Percentiles rank a stretch among this genome's conserved stretches.
These are phyloP conservation scores for Strix aluco DNA, from an alignment of 2,113 vertebrate genomes.

Conservation along the genomic window DNA sequence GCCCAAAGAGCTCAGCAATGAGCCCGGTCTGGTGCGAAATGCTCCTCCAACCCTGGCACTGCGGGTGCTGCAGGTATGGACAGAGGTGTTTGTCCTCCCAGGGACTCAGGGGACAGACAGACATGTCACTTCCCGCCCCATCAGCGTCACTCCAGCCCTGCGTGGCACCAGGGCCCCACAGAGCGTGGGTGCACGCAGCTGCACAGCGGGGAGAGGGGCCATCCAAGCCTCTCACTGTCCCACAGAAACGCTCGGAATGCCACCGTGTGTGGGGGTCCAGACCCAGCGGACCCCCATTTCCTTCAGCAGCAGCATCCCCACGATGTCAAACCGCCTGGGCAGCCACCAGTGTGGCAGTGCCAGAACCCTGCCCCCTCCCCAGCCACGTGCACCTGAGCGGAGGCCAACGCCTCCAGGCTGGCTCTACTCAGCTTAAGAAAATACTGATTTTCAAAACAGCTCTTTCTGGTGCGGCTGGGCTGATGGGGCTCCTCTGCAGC, in stretches of 20 bases:
- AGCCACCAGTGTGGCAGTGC: not conserved
- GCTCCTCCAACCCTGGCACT: not conserved
- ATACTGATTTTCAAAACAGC: fast-evolving
- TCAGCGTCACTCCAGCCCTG: not conserved
- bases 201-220: too few species aligned
- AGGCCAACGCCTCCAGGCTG: fast-evolving
- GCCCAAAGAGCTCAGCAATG: too few species aligned
- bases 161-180: too few species aligned
- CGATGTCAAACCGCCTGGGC: fast-evolving
- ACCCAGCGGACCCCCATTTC: not conserved
- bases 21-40: too few species aligned
- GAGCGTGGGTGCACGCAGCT: not conserved
- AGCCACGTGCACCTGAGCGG: fast-evolving
- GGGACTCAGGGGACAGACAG: not conserved
- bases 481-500: not conserved
- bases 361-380: fast-evolving
- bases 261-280: fast-evolving
- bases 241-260: not conserved
- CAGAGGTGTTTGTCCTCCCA: not conserved
- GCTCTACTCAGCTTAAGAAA: not conserved
- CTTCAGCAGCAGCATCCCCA: not conserved
- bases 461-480: not conserved
- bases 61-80: not conserved
- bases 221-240: not conserved
- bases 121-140: not conserved